A percentile compares a stretch with the other conserved stretches of the same genome.
Conservation (phyloP, 2,888 invertebrate species). For the Augochlorella aurata region DNA sequence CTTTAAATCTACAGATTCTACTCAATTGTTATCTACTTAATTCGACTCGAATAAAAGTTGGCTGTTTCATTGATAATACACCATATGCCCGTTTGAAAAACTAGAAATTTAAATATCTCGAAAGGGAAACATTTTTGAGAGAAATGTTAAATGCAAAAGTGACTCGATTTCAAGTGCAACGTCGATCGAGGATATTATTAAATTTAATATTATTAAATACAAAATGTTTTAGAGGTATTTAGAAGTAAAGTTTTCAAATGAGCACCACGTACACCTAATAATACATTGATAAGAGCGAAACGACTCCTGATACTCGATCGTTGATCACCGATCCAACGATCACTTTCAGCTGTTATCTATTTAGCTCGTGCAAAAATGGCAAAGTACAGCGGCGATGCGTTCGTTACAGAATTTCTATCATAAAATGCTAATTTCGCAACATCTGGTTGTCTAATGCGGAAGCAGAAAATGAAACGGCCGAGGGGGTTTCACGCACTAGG, state of each 20-base stretch:
- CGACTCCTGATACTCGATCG: neutral
- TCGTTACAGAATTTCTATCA: neutral
- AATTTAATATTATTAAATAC: too few relatives aligned
- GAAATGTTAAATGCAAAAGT: too few relatives aligned
- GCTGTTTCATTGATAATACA: neutral
- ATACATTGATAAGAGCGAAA: neutral
- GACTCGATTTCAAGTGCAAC: too few relatives aligned
- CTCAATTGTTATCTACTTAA: neutral
- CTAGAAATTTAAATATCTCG: too few relatives aligned
- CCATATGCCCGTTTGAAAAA: too few relatives aligned
- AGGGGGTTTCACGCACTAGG: constrained; percentile 41
- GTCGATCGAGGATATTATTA: too few relatives aligned
- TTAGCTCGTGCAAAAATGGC: neutral
- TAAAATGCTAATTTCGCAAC: neutral
- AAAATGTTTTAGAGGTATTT: too few relatives aligned
- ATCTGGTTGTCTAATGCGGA: neutral
- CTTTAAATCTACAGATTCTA: neutral
- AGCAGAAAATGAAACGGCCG: constrained; percentile 26
- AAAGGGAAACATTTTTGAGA: too few relatives aligned
- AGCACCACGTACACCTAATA: neutral
- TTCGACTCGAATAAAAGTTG: neutral
- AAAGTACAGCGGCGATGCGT: neutral
- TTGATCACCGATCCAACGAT: neutral
- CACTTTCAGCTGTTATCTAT: neutral
- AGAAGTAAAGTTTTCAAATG: too few relatives aligned